These are phyloP conservation scores for Orthonevra nobilis DNA, from an alignment of 2,888 invertebrate genomes.

Conservation along the genomic window DNA sequence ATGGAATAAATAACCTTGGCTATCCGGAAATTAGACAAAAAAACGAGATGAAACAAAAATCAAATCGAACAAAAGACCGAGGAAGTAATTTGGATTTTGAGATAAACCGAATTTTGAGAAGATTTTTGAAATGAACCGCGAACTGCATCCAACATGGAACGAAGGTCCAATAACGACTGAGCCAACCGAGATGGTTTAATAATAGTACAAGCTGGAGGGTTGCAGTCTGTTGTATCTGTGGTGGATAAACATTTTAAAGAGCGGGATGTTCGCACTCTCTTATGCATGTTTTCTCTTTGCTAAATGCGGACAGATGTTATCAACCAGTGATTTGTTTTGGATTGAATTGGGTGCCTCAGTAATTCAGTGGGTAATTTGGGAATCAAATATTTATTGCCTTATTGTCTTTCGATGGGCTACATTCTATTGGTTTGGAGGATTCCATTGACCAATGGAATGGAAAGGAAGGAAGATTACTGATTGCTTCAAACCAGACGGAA, in stretches of 20 bases:
- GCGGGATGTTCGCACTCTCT: neutral
- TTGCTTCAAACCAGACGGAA: too few relatives aligned
- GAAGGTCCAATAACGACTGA: slow-evolving; percentile 43
- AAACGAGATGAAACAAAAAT: too few relatives aligned
- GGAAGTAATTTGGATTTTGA: too few relatives aligned
- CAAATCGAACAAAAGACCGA: too few relatives aligned
- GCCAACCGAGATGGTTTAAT: neutral
- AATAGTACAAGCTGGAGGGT: slow-evolving; percentile 7
- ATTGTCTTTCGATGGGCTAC: too few relatives aligned
- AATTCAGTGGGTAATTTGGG: neutral
- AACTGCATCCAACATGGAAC: slow-evolving; percentile 51
- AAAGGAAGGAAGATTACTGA: too few relatives aligned
- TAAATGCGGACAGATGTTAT: too few relatives aligned
- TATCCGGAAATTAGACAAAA: slow-evolving; percentile 18
- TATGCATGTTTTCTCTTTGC: neutral
- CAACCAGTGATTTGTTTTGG: too few relatives aligned
- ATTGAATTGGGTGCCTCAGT: neutral
- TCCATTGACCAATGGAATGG: too few relatives aligned
- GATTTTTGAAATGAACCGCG: slow-evolving; percentile 13
- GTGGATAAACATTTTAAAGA: neutral
- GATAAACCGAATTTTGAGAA: slow-evolving; percentile 4
- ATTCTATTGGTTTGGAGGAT: too few relatives aligned
- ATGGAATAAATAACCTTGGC: neutral
- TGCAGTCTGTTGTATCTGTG: neutral
- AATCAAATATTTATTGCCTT: too few relatives aligned